Base-by-base conservation (phyloP, 2,797 vertebrate genomes). In the Pseudochromis fuscus region DNA sequence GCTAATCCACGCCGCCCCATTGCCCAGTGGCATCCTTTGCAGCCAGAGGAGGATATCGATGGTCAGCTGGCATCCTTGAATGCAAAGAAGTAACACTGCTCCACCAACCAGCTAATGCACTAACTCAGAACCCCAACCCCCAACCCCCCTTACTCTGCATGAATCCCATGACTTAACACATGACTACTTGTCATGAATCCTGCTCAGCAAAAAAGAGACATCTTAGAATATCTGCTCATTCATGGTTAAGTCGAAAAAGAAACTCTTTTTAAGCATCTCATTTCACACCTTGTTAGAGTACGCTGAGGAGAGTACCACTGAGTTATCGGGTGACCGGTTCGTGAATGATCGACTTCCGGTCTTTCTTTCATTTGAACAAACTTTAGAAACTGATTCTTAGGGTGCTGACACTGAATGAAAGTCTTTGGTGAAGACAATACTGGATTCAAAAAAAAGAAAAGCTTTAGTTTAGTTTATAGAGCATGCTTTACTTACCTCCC, bases 41-140 rank as follows among this genome's bases (percentile, higher is more conserved):
- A 98, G 81, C 96, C 96, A 0, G 98, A 99, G 92, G 98, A 98
- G 74, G 98, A 99, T 84, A 96, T 99, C 27, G 97, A 99, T 0
- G 93, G 92, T 59, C 87, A 92, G 67, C 91, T 95, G 77, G 96
- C 96, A 4, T 87, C 94, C 15, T 93, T 99, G 0, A 93, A 94
- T 46, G 96, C 96, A 71, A 98, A 96, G 92, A 99, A 99, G 94
- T 99, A 95, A 93, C 66, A 23, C n/a, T 42, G 65, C 68, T 68
- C 77, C 77, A 82, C 82, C 75, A 75, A 88, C 86, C 84, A 79
- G 88, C 88, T 82, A 86, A 86, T 81, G 81, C 81, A 88, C 86
- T 87, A 87, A 90, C 88, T 88, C 86, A 87, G 79, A 87, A 88
- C 75, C 58, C 66, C 75, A 73, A 38, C 37, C 75, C 79, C 53